Percentiles rank a stretch among this genome's conserved stretches.
phyloP scores from a whole-genome alignment of 30 jellyfish, hydroid and myxozoan species.

The Aurelia aurita region DNA sequence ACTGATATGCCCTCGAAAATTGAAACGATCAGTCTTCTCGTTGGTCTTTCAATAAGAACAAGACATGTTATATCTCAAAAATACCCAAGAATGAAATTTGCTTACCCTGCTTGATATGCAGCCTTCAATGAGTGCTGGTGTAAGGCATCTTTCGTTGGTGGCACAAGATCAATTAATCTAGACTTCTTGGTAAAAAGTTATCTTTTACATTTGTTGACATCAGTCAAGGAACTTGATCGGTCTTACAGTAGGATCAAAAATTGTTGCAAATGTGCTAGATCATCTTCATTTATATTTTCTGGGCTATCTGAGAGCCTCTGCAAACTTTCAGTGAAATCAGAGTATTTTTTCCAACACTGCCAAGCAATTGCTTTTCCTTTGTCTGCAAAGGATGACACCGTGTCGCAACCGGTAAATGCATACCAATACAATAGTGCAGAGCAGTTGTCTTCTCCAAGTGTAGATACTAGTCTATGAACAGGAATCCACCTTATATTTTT shows the following conservation, averaged over 20 bases:
- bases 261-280: slow-evolving; percentile 16
- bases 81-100: neutral
- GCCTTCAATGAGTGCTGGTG: slow-evolving; percentile 46
- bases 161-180: slow-evolving; percentile 38
- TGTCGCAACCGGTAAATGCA: slow-evolving; percentile 39
- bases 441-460: slow-evolving; percentile 15
- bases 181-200: slow-evolving; percentile 48
- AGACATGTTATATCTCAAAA: no score
- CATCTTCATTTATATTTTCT: slow-evolving; percentile 5
- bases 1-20: no score
- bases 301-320: slow-evolving; percentile 6
- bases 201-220: slow-evolving; percentile 39
- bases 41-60: no score
- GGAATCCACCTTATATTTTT: slow-evolving; percentile 20
- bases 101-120: slow-evolving; percentile 67
- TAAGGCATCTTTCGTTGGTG: slow-evolving; percentile 72
- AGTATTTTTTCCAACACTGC: slow-evolving; percentile 42
- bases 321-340: slow-evolving; percentile 12
- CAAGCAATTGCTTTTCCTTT: slow-evolving; percentile 27
- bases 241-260: slow-evolving; percentile 51
- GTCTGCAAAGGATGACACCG: slow-evolving; percentile 25
- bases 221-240: neutral
- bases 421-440: slow-evolving; percentile 21
- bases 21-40: no score
- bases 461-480: slow-evolving; percentile 22